phyloP scores from a whole-genome alignment of 2,113 vertebrate species.

The Saimiri boliviensis region DNA sequence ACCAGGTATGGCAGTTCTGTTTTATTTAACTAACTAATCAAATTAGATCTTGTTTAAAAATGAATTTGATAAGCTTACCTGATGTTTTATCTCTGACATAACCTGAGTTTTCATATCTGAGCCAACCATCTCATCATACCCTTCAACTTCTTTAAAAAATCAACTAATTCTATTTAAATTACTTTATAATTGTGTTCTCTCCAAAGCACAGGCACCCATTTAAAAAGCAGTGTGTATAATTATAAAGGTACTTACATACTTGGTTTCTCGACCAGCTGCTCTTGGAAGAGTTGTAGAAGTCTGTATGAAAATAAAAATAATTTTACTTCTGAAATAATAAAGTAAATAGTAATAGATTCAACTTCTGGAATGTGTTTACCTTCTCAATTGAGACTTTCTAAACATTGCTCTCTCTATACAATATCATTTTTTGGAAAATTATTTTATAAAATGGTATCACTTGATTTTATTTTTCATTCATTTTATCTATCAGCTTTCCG shows the following conservation, averaged over 20 bases:
- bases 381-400: background rate
- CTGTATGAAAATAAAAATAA: constrained; percentile 74
- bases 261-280: constrained; percentile 94
- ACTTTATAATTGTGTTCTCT: background rate
- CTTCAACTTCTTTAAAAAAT: constrained; percentile 10
- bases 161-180: constrained; percentile 14
- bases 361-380: background rate
- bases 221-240: background rate
- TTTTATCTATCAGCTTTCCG: background rate
- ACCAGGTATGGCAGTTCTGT: background rate
- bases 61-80: background rate
- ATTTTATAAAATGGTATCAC: background rate
- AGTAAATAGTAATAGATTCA: background rate
- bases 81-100: background rate
- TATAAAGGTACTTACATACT: constrained; percentile 91
- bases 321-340: constrained; percentile 59
- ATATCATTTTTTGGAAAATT: background rate
- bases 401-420: background rate
- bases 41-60: background rate
- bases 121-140: background rate
- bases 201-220: background rate
- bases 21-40: constrained; percentile 10
- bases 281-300: constrained; percentile 82
- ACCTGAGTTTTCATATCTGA: background rate
- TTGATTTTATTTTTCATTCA: background rate